Conservation (phyloP, 1,140 invertebrate species). For the Dryas iulia region DNA sequence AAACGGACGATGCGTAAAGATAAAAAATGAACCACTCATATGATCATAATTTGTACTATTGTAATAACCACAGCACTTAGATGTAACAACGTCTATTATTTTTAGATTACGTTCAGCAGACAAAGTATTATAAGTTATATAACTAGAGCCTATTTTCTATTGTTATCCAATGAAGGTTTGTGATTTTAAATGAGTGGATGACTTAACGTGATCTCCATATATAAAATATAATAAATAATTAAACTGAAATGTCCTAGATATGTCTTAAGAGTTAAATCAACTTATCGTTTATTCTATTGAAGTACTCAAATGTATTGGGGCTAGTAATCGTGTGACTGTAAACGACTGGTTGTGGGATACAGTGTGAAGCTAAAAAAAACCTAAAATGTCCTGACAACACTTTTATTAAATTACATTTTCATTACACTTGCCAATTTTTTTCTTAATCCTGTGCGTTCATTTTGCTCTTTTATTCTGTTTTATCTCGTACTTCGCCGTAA, state of each 20-base stretch:
- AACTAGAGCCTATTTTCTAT: neutral
- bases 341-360: too few species aligned
- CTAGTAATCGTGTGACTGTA: too few species aligned
- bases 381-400: too few species aligned
- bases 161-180: neutral
- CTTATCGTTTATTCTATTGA: too few species aligned
- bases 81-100: neutral
- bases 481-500: too few species aligned
- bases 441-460: too few species aligned
- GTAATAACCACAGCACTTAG: neutral
- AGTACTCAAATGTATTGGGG: too few species aligned
- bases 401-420: too few species aligned
- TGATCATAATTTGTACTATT: neutral
- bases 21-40: neutral
- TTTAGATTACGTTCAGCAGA: neutral
- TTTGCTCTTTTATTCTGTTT: too few species aligned
- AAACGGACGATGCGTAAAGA: neutral
- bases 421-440: too few species aligned
- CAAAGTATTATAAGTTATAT: neutral
- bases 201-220: neutral
- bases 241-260: neutral
- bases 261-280: too few species aligned
- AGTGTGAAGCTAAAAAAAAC: too few species aligned
- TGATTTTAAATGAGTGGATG: neutral
- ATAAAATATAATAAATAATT: neutral